These are phyloP conservation scores for Microtus montanus DNA, from an alignment of 2,113 vertebrate genomes.

Conservation along the genomic window DNA sequence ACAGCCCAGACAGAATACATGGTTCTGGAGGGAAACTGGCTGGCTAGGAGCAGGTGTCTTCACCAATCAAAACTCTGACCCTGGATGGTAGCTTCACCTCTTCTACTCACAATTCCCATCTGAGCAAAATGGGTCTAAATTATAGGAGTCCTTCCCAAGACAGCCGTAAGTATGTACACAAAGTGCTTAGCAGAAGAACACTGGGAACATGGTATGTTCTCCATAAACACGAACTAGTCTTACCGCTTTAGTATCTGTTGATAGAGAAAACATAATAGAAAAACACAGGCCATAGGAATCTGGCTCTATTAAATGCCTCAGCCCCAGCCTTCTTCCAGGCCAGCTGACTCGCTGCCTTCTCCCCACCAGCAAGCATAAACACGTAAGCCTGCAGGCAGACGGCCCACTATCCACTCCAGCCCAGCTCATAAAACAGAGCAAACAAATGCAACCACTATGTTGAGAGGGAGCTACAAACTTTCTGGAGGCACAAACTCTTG, in stretches of 20 bases:
- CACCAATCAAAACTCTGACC: background rate
- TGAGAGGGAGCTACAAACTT: background rate
- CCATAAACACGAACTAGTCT: background rate
- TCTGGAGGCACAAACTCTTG: background rate
- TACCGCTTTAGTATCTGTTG: constrained; percentile 13
- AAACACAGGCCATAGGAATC: constrained; percentile 9
- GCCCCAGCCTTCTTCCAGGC: constrained; percentile 33
- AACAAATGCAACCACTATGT: constrained; percentile 26
- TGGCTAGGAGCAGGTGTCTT: background rate
- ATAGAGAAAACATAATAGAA: constrained; percentile 37
- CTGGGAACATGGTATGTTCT: background rate
- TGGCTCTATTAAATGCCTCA: constrained; percentile 34
- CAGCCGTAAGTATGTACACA: background rate
- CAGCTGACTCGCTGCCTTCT: background rate
- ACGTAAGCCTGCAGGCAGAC: background rate
- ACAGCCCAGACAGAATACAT: rapidly evolving
- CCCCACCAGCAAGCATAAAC: constrained; percentile 48
- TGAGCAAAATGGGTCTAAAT: background rate
- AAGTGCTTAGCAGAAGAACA: background rate
- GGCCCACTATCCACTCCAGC: constrained; percentile 41
- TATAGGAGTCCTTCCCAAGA: background rate
- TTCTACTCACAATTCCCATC: background rate
- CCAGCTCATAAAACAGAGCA: constrained; percentile 53
- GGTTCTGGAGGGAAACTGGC: background rate
- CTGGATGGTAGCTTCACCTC: background rate